These are phyloP conservation scores for Bolinopsis microptera DNA, from an alignment of 37 sponge, comb jelly and placozoan species.

Conservation along the genomic window DNA sequence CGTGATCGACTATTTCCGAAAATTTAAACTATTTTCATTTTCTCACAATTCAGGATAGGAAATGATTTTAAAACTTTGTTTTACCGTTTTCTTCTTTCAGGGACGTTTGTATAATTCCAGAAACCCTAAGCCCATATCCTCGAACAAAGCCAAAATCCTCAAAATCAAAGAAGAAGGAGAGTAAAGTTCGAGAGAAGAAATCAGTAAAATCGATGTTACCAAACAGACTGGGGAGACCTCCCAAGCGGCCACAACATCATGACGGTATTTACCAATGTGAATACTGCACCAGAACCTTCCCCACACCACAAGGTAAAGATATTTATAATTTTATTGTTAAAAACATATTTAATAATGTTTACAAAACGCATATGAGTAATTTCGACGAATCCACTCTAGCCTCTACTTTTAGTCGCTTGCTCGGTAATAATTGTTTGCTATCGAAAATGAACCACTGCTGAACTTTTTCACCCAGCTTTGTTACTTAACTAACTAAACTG, in stretches of 20 bases:
- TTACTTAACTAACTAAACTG: background rate
- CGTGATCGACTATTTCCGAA: background rate
- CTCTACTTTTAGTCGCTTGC: background rate
- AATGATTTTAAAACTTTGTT: too few species aligned
- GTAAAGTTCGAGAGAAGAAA: conserved; percentile 49
- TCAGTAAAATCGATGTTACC: background rate
- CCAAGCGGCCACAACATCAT: conserved; percentile 43
- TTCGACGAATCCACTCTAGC: background rate
- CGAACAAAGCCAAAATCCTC: conserved; percentile 43
- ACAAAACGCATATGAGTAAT: too few species aligned
- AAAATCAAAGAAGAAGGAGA: conserved; percentile 60
- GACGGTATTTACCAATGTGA: conserved; percentile 63
- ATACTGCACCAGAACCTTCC: conserved; percentile 63
- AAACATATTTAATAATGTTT: too few species aligned
- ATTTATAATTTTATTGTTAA: background rate
- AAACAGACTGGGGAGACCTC: conserved; percentile 2
- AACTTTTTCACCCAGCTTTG: too few species aligned
- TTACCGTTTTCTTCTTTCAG: background rate
- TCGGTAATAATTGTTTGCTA: too few species aligned
- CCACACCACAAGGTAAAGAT: conserved; percentile 45
- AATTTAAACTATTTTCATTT: too few species aligned
- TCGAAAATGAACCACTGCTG: too few species aligned
- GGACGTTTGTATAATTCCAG: conserved; percentile 64
- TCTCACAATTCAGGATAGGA: too few species aligned
- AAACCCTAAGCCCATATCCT: conserved; percentile 54